Conservation (phyloP, 2,113 vertebrate genomes). For the Zosterops pallidus region DNA sequence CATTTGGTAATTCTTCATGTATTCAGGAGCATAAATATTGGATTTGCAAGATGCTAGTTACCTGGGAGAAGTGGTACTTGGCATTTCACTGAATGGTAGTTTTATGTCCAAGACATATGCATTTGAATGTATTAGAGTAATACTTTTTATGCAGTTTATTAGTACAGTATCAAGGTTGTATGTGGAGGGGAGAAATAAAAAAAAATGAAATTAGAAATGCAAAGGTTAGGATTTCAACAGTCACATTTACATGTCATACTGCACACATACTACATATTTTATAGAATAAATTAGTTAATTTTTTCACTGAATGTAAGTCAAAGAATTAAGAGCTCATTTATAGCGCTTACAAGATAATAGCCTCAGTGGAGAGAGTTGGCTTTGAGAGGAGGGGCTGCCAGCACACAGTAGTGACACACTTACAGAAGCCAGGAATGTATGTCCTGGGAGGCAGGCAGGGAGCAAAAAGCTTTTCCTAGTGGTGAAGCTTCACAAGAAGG, state of each 20-base stretch:
- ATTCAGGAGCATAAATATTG: constrained; percentile 29
- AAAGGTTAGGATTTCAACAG: constrained; percentile 20
- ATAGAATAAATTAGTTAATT: neutral
- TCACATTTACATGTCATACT: neutral
- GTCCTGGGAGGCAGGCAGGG: neutral
- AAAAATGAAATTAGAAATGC: neutral
- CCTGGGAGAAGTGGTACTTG: constrained; percentile 14
- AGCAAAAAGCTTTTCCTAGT: neutral
- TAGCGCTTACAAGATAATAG: constrained; percentile 8
- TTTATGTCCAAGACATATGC: constrained; percentile 24
- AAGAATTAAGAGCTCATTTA: constrained; percentile 27
- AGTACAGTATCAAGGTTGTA: neutral
- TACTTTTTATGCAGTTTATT: neutral
- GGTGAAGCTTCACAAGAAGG: neutral
- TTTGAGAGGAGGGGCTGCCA: neutral
- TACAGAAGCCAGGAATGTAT: neutral
- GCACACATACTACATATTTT: neutral
- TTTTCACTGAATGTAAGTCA: neutral
- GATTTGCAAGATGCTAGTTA: constrained; percentile 39
- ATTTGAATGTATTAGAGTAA: neutral
- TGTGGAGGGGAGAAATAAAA: fast-evolving
- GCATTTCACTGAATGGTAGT: neutral
- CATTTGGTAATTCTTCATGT: neutral
- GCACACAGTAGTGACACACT: fast-evolving
- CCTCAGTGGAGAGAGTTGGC: neutral